Evolutionary conservation across 2,888 invertebrate genomes (phyloP), one percentile per base, ranked within the genome.

Genomic region (Gasteruption jaculator): DNA sequence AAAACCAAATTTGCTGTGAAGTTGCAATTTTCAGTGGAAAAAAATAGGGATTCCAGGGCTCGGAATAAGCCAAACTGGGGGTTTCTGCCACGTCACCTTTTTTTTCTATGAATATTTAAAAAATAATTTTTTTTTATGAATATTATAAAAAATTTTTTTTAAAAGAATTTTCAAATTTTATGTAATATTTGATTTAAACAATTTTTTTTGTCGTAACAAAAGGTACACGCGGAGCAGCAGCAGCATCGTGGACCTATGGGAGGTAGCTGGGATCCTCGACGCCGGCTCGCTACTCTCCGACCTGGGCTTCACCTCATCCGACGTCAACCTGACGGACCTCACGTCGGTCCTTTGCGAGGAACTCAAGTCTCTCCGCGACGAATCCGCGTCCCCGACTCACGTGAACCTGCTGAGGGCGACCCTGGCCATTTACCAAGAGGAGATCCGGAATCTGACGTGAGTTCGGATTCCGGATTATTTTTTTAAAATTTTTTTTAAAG

Each of bases 301-400:
- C 48, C 72, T 88, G 21, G 86, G 87, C 4, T 83, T 86, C 58
- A 71, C 75, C 10, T 71, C 75, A 19, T 67, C 74, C 6, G 74
- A 78, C 43, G 72, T 85, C 24, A 78, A 77, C 48, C 70, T 84
- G 2, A 64, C 73, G 2, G 82, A 85, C 45, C 67, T 89, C 41
- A 80, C 82, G 38, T 76, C 77, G 45, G 80, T 82, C 12, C 71
- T 89, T 24, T 86, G 86, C 45, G 83, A 83, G 41, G 87, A 88
- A 71, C 57, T 77, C 2, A 71, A 74, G 18, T 65, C 67, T 33
- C 57, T 74, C 10, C 61, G 64, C 5, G 71, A 73, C 12, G 73
- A 72, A 2, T 71, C 73, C 25, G 50, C 57, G 2, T 51, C 55
- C 22, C 71, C 65, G 48, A 74, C 74, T 3, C 74, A 75, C 43